phyloP scores from a whole-genome alignment of 2,888 invertebrate species.

The Tolmerus cingulatus region DNA sequence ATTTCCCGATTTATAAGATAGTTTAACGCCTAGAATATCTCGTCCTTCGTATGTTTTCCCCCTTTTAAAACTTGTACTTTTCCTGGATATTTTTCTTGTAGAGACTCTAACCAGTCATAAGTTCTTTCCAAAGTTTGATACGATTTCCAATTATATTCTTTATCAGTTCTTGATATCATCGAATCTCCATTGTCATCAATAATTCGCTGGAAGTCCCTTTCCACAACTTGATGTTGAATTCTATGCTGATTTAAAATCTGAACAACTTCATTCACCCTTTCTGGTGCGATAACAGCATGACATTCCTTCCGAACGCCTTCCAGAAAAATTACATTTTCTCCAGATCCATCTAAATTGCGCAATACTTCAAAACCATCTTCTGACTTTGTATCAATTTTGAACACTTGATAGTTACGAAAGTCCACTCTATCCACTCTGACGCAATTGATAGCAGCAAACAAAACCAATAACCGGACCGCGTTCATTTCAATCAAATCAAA shows the following conservation, averaged over 20 bases:
- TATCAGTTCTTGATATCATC: background rate
- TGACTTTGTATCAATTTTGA: constrained; percentile 58
- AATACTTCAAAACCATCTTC: constrained; percentile 58
- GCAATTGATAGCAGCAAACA: background rate
- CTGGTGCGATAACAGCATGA: constrained; percentile 37
- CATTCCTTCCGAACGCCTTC: background rate
- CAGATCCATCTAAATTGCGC: constrained; percentile 49
- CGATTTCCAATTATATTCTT: constrained; percentile 54
- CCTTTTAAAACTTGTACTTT: constrained; percentile 65
- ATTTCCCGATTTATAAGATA: constrained; percentile 63
- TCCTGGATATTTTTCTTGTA: constrained; percentile 64
- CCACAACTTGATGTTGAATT: constrained; percentile 4
- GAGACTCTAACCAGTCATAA: constrained; percentile 66
- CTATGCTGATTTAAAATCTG: constrained; percentile 14
- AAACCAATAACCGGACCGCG: background rate
- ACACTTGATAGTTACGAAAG: constrained; percentile 56
- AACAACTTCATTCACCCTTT: constrained; percentile 41
- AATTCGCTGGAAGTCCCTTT: background rate
- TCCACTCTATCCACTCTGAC: background rate
- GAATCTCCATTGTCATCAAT: constrained; percentile 28
- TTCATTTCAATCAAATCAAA: constrained; percentile 20
- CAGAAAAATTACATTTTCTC: constrained; percentile 42
- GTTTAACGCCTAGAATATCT: constrained; percentile 69
- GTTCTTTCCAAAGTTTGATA: constrained; percentile 63
- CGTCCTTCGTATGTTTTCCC: constrained; percentile 70